phyloP scores from a whole-genome alignment of 1,140 invertebrate genomes.

The Drosophila sp. region DNA sequence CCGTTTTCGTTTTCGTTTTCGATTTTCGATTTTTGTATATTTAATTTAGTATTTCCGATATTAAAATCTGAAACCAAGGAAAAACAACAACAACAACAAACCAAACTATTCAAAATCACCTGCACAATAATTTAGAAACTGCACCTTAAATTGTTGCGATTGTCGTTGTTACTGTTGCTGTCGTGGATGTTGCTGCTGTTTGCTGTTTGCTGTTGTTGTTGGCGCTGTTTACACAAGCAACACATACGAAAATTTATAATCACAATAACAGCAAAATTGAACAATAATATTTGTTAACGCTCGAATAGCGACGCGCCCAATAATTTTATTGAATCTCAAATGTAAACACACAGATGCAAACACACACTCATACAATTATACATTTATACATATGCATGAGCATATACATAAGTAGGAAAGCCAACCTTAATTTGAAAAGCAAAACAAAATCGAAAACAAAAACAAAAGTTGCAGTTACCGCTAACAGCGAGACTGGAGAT shows the following conservation, averaged over 20 bases:
- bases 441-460: slow-evolving; percentile 56
- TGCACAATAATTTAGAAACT: slow-evolving; percentile 73
- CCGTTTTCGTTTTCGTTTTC: slow-evolving; percentile 59
- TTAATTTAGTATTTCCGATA: slow-evolving; percentile 78
- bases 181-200: slow-evolving; percentile 28
- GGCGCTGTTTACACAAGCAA: slow-evolving; percentile 67
- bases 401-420: slow-evolving; percentile 28
- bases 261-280: slow-evolving; percentile 81
- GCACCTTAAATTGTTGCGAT: slow-evolving; percentile 61
- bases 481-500: slow-evolving; percentile 35
- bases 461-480: slow-evolving; percentile 60
- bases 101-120: slow-evolving; percentile 57
- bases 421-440: slow-evolving; percentile 58
- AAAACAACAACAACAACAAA: slow-evolving; percentile 42
- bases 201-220: slow-evolving; percentile 38
- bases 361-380: slow-evolving; percentile 12
- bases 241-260: slow-evolving; percentile 78
- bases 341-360: slow-evolving; percentile 33
- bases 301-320: slow-evolving; percentile 80
- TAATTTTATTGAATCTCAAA: slow-evolving; percentile 79
- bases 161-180: slow-evolving; percentile 32
- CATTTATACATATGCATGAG: slow-evolving; percentile 9
- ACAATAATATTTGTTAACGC: slow-evolving; percentile 84
- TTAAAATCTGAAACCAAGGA: slow-evolving; percentile 56
- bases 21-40: slow-evolving; percentile 71